These are phyloP conservation scores for Melierax canorus DNA, from an alignment of 2,113 vertebrate species.

Conservation along the genomic window DNA sequence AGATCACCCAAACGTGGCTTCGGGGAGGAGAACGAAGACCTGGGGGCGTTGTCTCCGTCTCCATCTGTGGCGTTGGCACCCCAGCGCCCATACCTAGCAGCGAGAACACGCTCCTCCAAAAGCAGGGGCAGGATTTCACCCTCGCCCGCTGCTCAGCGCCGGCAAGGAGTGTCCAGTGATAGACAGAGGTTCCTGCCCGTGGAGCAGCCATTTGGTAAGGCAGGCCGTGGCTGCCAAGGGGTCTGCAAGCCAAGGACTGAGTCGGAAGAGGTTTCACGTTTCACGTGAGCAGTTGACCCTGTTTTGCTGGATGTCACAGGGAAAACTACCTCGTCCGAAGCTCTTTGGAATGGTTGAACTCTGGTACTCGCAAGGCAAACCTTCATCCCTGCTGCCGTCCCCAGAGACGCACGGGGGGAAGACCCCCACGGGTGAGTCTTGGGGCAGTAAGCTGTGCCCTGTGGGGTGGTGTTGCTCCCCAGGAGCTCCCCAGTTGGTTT, in stretches of 20 bases:
- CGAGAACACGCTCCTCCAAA: background rate
- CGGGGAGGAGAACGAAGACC: background rate
- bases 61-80: background rate
- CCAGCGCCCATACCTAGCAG: background rate
- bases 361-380: fast-evolving
- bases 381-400: background rate
- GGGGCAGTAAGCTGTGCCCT: background rate
- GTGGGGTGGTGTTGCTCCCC: background rate
- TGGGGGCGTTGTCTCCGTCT: too few species aligned
- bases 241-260: background rate
- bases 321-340: background rate
- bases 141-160: background rate
- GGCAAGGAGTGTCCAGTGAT: background rate
- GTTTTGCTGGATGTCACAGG: background rate
- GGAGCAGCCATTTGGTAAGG: background rate
- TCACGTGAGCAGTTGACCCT: background rate
- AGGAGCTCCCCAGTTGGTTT: background rate
- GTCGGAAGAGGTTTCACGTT: background rate
- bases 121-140: background rate
- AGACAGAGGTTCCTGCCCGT: background rate
- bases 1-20: background rate
- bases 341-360: background rate
- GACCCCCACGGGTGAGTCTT: fast-evolving
- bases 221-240: fast-evolving
- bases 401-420: background rate